Evolutionary conservation across 2,888 invertebrate species (phyloP).

Genomic region (Drosophila anomalata): DNA sequence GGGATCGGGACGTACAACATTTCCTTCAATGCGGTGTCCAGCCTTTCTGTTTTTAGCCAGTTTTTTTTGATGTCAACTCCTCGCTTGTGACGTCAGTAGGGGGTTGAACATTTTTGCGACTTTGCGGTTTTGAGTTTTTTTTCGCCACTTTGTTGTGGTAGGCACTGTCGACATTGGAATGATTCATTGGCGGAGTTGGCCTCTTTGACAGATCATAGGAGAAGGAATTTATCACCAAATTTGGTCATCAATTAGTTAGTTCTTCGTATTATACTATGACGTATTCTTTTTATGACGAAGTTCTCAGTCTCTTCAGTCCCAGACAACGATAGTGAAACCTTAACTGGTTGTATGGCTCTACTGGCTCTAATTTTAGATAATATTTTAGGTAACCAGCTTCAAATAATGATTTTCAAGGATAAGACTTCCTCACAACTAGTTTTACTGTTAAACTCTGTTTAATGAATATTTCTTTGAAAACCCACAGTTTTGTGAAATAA

Average conservation of each 20-base stretch:
- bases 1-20: conserved; percentile 42
- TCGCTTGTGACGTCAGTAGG: conserved; percentile 49
- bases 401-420: too few species aligned
- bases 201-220: background rate
- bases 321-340: background rate
- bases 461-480: too few species aligned
- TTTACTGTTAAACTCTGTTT: too few species aligned
- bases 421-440: too few species aligned
- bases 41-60: conserved; percentile 18
- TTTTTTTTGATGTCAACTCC: conserved; percentile 2
- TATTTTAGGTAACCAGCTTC: background rate
- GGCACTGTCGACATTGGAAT: conserved; percentile 22
- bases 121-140: conserved; percentile 1
- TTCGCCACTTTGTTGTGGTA: conserved; percentile 57
- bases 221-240: background rate
- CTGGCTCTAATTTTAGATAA: background rate
- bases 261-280: conserved; percentile 20
- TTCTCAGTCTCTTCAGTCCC: background rate
- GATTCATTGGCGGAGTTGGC: conserved; percentile 33
- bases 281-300: background rate
- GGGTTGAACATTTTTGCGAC: conserved; percentile 17
- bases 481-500: background rate
- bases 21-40: conserved; percentile 51
- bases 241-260: conserved; percentile 22
- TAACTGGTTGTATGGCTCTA: too few species aligned